These are phyloP conservation scores for Cataglyphis cursor DNA, from an alignment of 2,888 invertebrate genomes.

Conservation along the genomic window DNA sequence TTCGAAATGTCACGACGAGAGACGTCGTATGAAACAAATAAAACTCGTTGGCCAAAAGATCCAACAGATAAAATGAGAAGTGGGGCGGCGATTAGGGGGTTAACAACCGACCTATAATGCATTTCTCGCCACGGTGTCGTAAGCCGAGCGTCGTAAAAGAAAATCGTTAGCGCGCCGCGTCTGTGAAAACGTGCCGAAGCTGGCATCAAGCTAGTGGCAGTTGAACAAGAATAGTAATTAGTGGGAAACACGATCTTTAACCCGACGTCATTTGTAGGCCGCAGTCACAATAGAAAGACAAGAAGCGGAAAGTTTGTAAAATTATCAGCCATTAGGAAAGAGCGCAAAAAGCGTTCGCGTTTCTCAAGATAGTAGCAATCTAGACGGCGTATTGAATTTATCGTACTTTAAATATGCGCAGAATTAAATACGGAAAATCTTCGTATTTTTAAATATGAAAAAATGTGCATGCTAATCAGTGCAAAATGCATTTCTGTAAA, in stretches of 20 bases:
- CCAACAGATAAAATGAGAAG: not conserved
- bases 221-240: slow-evolving; percentile 33
- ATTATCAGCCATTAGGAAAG: slow-evolving; percentile 16
- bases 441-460: not conserved
- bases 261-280: not conserved
- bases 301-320: slow-evolving; percentile 20
- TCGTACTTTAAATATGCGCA: not conserved
- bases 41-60: not conserved
- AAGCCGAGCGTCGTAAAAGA: slow-evolving; percentile 18
- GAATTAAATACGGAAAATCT: not conserved
- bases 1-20: not conserved
- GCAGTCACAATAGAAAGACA: not conserved
- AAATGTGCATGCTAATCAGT: not conserved
- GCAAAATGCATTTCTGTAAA: not conserved
- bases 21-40: not conserved
- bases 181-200: slow-evolving; percentile 26
- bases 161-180: slow-evolving; percentile 19
- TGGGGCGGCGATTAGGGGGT: not conserved
- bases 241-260: slow-evolving; percentile 23
- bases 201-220: slow-evolving; percentile 6
- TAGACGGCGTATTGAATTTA: not conserved
- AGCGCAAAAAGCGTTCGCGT: not conserved
- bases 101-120: not conserved
- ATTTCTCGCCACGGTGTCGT: slow-evolving; percentile 29
- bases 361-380: not conserved